A percentile compares a stretch with the other conserved stretches of the same genome.
Evolutionary conservation across 1,140 invertebrate genomes (phyloP).

Genomic region (Protaetia brevitarsis): DNA sequence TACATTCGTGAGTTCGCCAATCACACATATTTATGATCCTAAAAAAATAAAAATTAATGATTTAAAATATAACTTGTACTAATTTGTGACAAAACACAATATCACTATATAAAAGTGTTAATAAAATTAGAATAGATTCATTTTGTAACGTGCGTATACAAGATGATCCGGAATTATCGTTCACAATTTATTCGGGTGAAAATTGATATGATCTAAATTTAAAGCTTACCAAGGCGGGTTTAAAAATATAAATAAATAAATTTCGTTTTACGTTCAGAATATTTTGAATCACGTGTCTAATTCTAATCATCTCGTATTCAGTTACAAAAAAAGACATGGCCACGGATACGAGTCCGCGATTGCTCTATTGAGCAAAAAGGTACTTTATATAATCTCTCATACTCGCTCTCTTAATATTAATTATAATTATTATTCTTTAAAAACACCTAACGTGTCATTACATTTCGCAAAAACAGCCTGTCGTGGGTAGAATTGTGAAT

Average conservation of each 20-base stretch:
- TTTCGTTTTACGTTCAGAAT: not conserved
- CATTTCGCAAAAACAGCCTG: constrained; percentile 48
- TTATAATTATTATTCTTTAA: constrained; percentile 20
- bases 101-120: constrained; percentile 15
- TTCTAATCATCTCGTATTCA: constrained; percentile 8
- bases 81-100: not conserved
- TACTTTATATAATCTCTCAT: constrained; percentile 41
- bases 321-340: constrained; percentile 28
- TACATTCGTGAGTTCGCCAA: not conserved
- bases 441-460: constrained; percentile 17
- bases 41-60: not conserved
- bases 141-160: not conserved
- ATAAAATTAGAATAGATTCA: not conserved
- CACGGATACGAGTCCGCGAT: constrained; percentile 24
- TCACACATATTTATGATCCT: not conserved
- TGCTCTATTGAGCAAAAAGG: constrained; percentile 34
- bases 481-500: constrained; percentile 42
- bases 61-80: constrained; percentile 17
- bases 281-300: too few relatives aligned
- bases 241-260: too few relatives aligned
- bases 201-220: too few relatives aligned
- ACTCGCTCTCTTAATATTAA: too few relatives aligned
- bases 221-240: too few relatives aligned
- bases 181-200: too few relatives aligned
- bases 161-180: not conserved